Evolutionary conservation across 2,797 vertebrate species (phyloP), one percentile per base, ranked within the genome.

Genomic region (Spatula clypeata): DNA sequence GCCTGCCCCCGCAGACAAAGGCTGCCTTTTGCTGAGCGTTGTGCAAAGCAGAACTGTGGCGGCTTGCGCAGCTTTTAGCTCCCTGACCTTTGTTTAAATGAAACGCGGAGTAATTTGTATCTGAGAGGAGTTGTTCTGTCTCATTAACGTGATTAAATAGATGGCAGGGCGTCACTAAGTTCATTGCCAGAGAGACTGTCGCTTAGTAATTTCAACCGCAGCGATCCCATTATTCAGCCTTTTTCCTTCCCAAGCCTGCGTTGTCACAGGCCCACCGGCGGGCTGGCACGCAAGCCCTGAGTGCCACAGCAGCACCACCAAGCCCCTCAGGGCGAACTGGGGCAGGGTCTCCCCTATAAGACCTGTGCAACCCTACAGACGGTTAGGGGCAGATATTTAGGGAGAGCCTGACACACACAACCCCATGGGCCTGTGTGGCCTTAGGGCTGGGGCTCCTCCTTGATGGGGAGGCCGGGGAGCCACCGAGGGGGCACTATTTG

Each of bases 131-230:
- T 31, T 74, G 73, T 73, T 90, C 85, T 86, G 49, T 92, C 86
- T 92, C 94, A 94, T 88, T 91, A 95, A 44, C 8, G 57, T 86
- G 91, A 96, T 92, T 94, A 96, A 93, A 72, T 64, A 31, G 86
- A 82, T 83, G 88, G 73, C 88, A 79, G 51, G 86, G 75, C 10
- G 0, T 89, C 92, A 87, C 91, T 61, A 88, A 58, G 26, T 88
- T 88, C 90, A 87, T 91, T 90, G 93, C 94, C 94, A 91, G 83
- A 94, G 86, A 84, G 61, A 64, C 91, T 90, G 96, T 93, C 94
- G 87, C 86, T 96, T 91, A 79, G 94, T 86, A 91, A 95, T 94
- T 89, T 70, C 57, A 93, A 69, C 61, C 67, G 79, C 87, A 88
- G 74, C 61, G 40, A 95, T 95, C 64, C 83, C 79, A 57, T 79